Evolutionary conservation across 1,140 invertebrate species (phyloP).

Genomic region (Drosophila suzukii): DNA sequence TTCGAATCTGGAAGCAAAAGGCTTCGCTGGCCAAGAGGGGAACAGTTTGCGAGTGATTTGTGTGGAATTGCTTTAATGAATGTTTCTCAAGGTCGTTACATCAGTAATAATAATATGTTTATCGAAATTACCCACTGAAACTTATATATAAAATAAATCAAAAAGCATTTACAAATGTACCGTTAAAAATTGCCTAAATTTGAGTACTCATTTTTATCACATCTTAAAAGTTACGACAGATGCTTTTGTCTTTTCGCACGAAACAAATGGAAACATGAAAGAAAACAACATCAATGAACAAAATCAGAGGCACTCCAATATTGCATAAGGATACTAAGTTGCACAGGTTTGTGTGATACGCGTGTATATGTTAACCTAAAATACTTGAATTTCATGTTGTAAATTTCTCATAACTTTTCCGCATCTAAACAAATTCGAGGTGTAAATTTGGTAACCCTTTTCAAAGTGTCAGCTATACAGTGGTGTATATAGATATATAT

Average conservation of each 20-base stretch:
- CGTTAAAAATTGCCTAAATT: conserved; percentile 79
- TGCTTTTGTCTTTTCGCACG: conserved; percentile 54
- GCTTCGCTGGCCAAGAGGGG: conserved; percentile 40
- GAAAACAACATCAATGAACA: conserved; percentile 55
- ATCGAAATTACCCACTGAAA: conserved; percentile 62
- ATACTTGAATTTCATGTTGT: conserved; percentile 40
- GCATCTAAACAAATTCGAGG: conserved; percentile 51
- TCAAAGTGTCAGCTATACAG: conserved; percentile 48
- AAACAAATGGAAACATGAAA: conserved; percentile 49
- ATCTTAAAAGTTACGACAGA: conserved; percentile 72
- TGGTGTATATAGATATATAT: conserved; percentile 56
- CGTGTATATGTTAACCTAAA: conserved; percentile 35
- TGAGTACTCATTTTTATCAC: conserved; percentile 77
- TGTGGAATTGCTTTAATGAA: conserved; percentile 69
- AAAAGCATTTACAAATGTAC: conserved; percentile 77
- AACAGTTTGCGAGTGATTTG: conserved; percentile 71
- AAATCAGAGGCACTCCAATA: conserved; percentile 84
- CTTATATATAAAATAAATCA: conserved; percentile 68
- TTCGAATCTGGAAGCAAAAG: conserved; percentile 85
- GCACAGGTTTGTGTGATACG: conserved; percentile 66
- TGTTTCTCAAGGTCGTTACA: conserved; percentile 56
- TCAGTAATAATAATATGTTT: conserved; percentile 46
- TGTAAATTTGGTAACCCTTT: conserved; percentile 53
- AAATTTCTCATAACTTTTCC: conserved; percentile 58
- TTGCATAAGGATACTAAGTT: conserved; percentile 83